Evolutionary conservation across 2,113 vertebrate genomes (phyloP), one percentile per base, ranked within the genome.

Genomic region (Telmatochromis brichardi): DNA sequence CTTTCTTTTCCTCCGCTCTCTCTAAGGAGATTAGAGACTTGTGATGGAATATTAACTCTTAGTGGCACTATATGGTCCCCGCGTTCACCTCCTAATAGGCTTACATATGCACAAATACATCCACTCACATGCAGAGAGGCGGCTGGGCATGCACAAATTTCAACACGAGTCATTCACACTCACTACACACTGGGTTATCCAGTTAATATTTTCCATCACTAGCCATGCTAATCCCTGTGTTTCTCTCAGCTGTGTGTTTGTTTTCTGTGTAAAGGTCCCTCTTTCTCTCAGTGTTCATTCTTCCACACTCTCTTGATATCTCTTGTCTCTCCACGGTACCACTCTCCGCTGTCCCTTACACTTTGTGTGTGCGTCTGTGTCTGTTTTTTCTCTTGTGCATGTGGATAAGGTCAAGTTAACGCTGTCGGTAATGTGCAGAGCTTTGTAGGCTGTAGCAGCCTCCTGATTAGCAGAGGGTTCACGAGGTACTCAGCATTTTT

Each of bases 11-110:
- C 13, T 15, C 33, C 37, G 9, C 65, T 73, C 55, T 86, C 84
- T 89, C 85, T 93, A 92, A 95, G 92, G 91, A 93, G 95, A 96
- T 96, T 96, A 96, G 81, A 71, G 87, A 94, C 92, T 96, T 95
- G 93, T 96, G 96, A 94, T 93, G 93, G 93, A 95, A 94, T 91
- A 91, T 93, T 96, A 90, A 94, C 88, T 94, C 92, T 88, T 84
- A 82, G 88, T 33, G 45, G 89, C 35, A 42, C 86, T 90, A 85
- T 90, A 88, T 90, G 90, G 50, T 87, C 76, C 82, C 55, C 35
- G 42, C 79, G 11, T 83, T 76, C 23, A 76, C 73, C 68, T 88
- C 78, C 11, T 94, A 93, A 93, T 92, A 93, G 89, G 94, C 92
- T 94, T 90, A 93, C 51, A 78, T 80, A 55, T 26, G 50, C 73